phyloP scores from a whole-genome alignment of 1,140 invertebrate species.

The Temnothorax curvispinosus region DNA sequence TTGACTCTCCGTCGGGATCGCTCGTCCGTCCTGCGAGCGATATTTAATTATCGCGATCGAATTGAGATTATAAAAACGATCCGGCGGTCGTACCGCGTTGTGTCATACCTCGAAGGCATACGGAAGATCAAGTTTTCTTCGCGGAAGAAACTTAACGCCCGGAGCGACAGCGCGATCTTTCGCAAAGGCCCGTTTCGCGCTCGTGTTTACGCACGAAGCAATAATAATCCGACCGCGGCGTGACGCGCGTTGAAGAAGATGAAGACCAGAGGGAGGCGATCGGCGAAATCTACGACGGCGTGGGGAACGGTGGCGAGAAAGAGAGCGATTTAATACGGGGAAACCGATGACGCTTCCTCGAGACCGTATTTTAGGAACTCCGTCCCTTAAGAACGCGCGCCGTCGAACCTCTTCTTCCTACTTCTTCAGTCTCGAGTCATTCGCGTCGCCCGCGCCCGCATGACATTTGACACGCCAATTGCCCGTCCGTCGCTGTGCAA shows the following conservation, averaged over 20 bases:
- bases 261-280: background rate
- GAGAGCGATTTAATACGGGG: conserved; percentile 33
- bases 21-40: background rate
- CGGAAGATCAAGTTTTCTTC: conserved; percentile 11
- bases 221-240: conserved; percentile 16
- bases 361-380: conserved; percentile 45
- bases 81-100: too few relatives aligned
- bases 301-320: background rate
- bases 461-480: conserved; percentile 74
- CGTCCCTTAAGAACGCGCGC: background rate
- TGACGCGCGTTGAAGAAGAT: conserved; percentile 7
- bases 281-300: background rate
- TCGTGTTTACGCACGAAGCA: conserved; percentile 4
- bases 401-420: background rate
- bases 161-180: background rate
- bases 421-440: conserved; percentile 7
- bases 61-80: conserved; percentile 7
- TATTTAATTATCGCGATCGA: background rate
- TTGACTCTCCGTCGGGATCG: background rate
- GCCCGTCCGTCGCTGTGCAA: conserved; percentile 45
- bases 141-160: conserved; percentile 3
- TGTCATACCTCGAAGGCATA: background rate
- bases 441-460: conserved; percentile 40
- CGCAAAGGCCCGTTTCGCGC: background rate
- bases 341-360: conserved; percentile 31